Percentiles rank a stretch among this genome's conserved stretches.
These are phyloP conservation scores for Cheilosia soror DNA, from an alignment of 2,888 invertebrate genomes.

Conservation along the genomic window DNA sequence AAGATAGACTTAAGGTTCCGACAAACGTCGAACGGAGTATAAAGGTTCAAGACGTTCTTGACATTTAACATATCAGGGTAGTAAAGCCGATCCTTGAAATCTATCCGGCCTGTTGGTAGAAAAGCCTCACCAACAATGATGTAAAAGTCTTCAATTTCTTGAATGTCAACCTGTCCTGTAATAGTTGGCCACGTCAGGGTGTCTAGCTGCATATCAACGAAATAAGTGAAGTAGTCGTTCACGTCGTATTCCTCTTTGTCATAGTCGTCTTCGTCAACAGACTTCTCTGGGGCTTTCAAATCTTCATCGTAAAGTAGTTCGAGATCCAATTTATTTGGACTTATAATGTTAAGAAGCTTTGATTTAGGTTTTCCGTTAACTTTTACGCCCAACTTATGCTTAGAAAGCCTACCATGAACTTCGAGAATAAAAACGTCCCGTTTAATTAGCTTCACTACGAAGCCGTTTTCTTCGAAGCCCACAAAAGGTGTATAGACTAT, in stretches of 20 bases:
- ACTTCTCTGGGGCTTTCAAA: conserved; percentile 77
- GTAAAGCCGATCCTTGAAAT: conserved; percentile 86
- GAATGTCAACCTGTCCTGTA: conserved; percentile 85
- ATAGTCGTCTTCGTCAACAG: conserved; percentile 78
- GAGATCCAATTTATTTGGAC: conserved; percentile 79
- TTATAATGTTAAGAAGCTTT: conserved; percentile 80
- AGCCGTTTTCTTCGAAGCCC: conserved; percentile 90
- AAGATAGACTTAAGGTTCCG: conserved; percentile 85
- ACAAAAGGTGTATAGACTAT: conserved; percentile 91
- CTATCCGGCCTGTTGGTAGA: conserved; percentile 85
- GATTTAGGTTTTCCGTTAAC: conserved; percentile 81
- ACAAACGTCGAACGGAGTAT: conserved; percentile 84
- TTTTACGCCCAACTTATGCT: conserved; percentile 86
- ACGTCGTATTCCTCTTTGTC: conserved; percentile 82
- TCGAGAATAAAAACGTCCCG: conserved; percentile 88
- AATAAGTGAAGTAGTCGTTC: conserved; percentile 84
- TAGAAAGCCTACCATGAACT: conserved; percentile 88
- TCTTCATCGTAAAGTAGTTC: conserved; percentile 82
- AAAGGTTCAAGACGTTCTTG: conserved; percentile 85
- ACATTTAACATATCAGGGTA: conserved; percentile 84
- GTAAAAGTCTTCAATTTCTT: conserved; percentile 85
- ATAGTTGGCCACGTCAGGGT: conserved; percentile 86
- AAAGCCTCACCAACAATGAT: conserved; percentile 84
- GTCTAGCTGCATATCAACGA: conserved; percentile 86
- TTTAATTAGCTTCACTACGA: conserved; percentile 88